These are phyloP conservation scores for Toxonevra muliebris DNA, from an alignment of 2,888 invertebrate genomes.

Conservation along the genomic window DNA sequence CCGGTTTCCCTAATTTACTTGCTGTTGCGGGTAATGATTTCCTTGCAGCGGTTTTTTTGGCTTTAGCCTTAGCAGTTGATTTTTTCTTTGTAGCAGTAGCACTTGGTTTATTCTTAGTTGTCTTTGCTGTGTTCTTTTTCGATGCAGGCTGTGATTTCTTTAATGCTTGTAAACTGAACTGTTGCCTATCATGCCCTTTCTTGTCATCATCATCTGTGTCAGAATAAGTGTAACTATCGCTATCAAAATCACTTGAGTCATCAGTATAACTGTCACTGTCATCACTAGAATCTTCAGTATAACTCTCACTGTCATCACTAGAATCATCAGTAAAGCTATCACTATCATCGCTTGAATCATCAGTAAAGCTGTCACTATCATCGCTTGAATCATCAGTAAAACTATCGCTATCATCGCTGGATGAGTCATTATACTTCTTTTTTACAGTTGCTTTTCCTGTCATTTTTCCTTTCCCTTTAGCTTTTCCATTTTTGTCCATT, in stretches of 20 bases:
- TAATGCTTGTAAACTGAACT: not conserved
- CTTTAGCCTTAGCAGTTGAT: no score
- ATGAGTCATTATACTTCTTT: not conserved
- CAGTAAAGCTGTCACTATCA: conserved; percentile 7
- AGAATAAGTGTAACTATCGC: conserved; percentile 19
- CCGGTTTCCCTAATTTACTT: no score
- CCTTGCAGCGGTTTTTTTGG: no score
- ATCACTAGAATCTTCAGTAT: conserved; percentile 20
- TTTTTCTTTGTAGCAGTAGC: no score
- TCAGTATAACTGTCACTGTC: not conserved
- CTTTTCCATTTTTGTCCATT: not conserved
- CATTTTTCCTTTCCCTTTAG: not conserved
- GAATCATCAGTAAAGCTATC: not conserved
- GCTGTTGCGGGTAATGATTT: no score
- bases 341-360: conserved; percentile 6
- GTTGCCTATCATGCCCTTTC: not conserved
- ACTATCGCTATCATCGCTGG: conserved; percentile 12
- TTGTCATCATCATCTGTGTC: conserved; percentile 15
- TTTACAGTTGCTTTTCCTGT: conserved; percentile 8
- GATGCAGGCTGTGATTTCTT: no score
- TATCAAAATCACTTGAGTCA: not conserved
- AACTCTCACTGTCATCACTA: not conserved
- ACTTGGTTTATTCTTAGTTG: no score
- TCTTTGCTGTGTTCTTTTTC: no score
- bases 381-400: conserved; percentile 7